These are phyloP conservation scores for Meloidogyne hapla DNA, from an alignment of 1,140 invertebrate species.

Conservation along the genomic window DNA sequence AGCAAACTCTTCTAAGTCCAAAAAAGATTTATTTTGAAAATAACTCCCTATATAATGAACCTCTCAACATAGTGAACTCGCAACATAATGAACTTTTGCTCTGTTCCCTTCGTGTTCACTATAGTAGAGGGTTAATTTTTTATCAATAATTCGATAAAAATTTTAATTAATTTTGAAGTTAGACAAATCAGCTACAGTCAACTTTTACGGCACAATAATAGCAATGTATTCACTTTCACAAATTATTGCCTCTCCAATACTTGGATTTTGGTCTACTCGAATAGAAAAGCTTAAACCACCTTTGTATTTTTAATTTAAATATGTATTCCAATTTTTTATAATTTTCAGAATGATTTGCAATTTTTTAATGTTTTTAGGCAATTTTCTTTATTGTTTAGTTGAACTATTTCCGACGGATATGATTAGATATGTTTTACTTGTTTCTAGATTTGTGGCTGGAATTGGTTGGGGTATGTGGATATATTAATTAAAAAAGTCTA, in stretches of 20 bases:
- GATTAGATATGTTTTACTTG: conserved; percentile 33
- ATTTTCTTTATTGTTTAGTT: conserved; percentile 32
- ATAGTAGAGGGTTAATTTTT: too few species aligned
- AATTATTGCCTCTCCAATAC: conserved; percentile 32
- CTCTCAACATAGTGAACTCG: too few species aligned
- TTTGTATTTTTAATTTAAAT: conserved; percentile 3
- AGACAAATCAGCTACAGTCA: conserved; percentile 15
- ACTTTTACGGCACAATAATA: conserved; percentile 33
- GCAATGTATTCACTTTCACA: conserved; percentile 33
- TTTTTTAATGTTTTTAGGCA: conserved; percentile 34
- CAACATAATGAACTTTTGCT: too few species aligned
- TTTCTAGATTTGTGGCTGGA: conserved; percentile 41
- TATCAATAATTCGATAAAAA: neutral
- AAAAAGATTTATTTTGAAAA: too few species aligned
- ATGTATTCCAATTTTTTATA: neutral
- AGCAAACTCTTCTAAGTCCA: too few species aligned
- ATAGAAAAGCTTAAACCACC: conserved; percentile 29
- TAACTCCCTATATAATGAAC: too few species aligned
- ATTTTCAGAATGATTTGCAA: conserved; percentile 34
- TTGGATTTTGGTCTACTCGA: conserved; percentile 34
- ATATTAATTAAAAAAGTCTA: neutral
- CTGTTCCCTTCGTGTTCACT: too few species aligned
- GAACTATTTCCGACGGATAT: conserved; percentile 22
- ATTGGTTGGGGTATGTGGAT: conserved; percentile 32
- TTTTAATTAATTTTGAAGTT: conserved; percentile 25